Evolutionary conservation across 1,140 invertebrate genomes (phyloP).

Genomic region (Gerris buenoi): DNA sequence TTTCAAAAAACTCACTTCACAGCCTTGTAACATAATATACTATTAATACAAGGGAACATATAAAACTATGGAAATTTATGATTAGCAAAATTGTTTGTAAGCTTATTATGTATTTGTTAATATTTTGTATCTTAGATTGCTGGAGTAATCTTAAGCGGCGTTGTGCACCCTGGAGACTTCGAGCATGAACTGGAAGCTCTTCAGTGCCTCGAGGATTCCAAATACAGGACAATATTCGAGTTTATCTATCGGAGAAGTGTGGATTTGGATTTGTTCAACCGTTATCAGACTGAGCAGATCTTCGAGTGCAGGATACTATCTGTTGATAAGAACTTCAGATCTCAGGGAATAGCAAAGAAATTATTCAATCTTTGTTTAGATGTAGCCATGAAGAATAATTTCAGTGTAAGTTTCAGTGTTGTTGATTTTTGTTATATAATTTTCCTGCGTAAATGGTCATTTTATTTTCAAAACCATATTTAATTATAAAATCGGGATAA

Average conservation of each 20-base stretch:
- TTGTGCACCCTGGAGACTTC: conserved; percentile 40
- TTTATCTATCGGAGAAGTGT: conserved; percentile 45
- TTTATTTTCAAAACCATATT: too few species aligned
- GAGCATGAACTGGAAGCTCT: conserved; percentile 40
- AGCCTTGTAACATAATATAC: too few species aligned
- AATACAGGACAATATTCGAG: conserved; percentile 48
- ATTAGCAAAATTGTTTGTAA: too few species aligned
- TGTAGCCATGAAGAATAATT: not conserved
- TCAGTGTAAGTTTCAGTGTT: not conserved
- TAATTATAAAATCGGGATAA: too few species aligned
- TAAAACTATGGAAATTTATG: too few species aligned
- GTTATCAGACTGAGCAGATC: conserved; percentile 49
- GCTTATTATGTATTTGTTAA: too few species aligned
- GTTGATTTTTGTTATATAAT: too few species aligned
- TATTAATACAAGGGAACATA: too few species aligned
- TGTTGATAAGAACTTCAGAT: conserved; percentile 49
- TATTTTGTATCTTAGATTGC: conserved; percentile 36
- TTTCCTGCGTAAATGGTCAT: too few species aligned
- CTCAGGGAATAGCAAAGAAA: conserved; percentile 50
- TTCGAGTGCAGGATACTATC: conserved; percentile 65
- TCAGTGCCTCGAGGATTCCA: conserved; percentile 38
- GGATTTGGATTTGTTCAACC: conserved; percentile 41
- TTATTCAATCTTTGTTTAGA: conserved; percentile 36
- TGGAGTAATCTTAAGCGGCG: conserved; percentile 49
- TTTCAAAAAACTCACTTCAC: too few species aligned